Evolutionary conservation across 2,888 invertebrate species (phyloP).

Genomic region (Cerastoderma edule): DNA sequence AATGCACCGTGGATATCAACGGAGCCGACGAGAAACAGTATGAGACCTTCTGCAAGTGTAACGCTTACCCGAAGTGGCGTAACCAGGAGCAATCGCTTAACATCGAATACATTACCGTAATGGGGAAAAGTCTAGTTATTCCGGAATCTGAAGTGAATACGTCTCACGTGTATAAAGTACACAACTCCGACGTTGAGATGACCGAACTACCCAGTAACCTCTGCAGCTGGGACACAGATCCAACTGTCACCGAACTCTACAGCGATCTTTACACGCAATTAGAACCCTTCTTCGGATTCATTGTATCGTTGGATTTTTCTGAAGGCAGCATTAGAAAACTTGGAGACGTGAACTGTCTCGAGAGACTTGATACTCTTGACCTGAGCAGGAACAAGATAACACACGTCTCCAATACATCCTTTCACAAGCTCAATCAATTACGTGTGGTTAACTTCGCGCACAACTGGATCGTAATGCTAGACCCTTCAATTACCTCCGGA

Average conservation of each 20-base stretch:
- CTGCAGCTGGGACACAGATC: constrained; percentile 33
- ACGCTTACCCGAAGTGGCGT: constrained; percentile 15
- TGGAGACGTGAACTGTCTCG: constrained; percentile 32
- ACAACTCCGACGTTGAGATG: constrained; percentile 9
- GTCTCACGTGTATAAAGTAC: constrained; percentile 21
- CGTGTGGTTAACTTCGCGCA: constrained; percentile 9
- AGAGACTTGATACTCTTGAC: constrained; percentile 22
- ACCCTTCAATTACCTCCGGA: neutral
- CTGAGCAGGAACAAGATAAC: constrained; percentile 19
- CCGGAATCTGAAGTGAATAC: neutral
- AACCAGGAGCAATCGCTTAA: constrained; percentile 16
- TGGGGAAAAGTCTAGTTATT: constrained; percentile 28
- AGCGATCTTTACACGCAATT: neutral
- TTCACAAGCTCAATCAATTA: constrained; percentile 19
- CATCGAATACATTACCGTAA: constrained; percentile 33
- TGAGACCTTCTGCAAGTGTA: constrained; percentile 30
- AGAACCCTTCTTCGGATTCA: constrained; percentile 11
- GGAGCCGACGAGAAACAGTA: neutral
- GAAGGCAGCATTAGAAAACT: constrained; percentile 21
- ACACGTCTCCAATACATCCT: constrained; percentile 30
- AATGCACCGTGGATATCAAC: neutral
- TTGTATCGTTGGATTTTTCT: constrained; percentile 26
- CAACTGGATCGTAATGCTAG: constrained; percentile 17
- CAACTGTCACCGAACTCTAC: constrained; percentile 2
- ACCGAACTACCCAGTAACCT: constrained; percentile 42